phyloP scores from a whole-genome alignment of 2,113 vertebrate species.

The Macquaria ambigua region DNA sequence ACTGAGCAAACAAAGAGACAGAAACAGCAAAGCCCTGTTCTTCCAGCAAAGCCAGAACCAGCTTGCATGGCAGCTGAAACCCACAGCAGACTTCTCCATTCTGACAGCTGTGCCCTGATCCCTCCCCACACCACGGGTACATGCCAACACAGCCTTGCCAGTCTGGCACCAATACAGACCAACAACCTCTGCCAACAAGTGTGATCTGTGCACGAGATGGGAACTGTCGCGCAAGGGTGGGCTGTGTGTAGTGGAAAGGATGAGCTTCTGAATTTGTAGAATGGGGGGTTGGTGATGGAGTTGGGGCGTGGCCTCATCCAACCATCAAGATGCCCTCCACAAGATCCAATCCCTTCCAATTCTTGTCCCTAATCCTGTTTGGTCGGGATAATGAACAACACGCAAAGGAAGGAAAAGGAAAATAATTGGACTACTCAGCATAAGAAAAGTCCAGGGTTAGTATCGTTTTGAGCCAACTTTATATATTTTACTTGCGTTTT shows the following conservation, averaged over 20 bases:
- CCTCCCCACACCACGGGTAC: constrained; percentile 41
- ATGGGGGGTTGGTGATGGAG: not conserved
- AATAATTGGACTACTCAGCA: constrained; percentile 31
- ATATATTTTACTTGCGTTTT: constrained; percentile 13
- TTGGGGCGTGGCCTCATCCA: constrained; percentile 37
- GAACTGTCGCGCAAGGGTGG: constrained; percentile 17
- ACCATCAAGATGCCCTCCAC: constrained; percentile 47
- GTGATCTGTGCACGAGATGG: constrained; percentile 41
- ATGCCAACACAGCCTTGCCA: constrained; percentile 47
- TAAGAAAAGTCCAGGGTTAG: constrained; percentile 27
- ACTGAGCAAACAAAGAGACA: constrained; percentile 26
- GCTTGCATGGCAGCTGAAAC: constrained; percentile 49
- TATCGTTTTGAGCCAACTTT: not conserved
- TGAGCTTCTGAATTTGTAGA: constrained; percentile 35
- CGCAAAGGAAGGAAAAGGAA: constrained; percentile 46
- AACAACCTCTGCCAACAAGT: constrained; percentile 49
- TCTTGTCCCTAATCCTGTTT: constrained; percentile 50
- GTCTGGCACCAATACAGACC: constrained; percentile 45
- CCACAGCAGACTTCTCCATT: constrained; percentile 31
- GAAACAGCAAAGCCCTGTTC: constrained; percentile 51
- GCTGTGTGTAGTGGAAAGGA: constrained; percentile 21
- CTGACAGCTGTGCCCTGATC: constrained; percentile 66
- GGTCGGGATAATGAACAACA: constrained; percentile 55
- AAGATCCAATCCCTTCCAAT: constrained; percentile 19
- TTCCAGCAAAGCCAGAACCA: constrained; percentile 25